Evolutionary conservation across 2,797 vertebrate species (phyloP), one percentile per base, ranked within the genome.

Genomic region (Miichthys miiuy): DNA sequence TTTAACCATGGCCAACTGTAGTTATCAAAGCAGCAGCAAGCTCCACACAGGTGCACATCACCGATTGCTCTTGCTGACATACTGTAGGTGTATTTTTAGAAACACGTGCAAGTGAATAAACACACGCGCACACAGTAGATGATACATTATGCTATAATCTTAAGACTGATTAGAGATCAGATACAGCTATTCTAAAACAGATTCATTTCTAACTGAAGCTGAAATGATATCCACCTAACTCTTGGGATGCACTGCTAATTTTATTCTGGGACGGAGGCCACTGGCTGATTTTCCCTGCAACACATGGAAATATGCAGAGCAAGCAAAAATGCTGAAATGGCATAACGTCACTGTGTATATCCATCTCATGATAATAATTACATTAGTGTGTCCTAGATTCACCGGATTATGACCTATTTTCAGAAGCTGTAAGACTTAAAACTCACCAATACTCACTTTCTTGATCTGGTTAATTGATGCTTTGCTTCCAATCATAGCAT

Each of bases 1-100:
- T 81, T 82, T 58, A 73, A 79, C 42, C 51, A 16, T 3, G 8
- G 66, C 78, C 72, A 86, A 71, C 68, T 75, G 47, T 27, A 67
- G 69, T 64, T 74, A 79, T 44, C 34, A 70, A 50, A 84, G 79
- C 61, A 75, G 47, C 58, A 23, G 56, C n/a, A 21, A 8, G 16
- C 25, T 13, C 25, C 0, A 9, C 50, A n/a, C 61, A 81, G 54
- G 18, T 80, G 42, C 27, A 54, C 30, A 46, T 64, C 51, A 56
- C 16, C 20, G 25, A 44, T 79, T 13, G n/a, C 52, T 46, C 56
- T 52, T 44, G 11, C 4, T 55, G 30, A 71, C 47, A 52, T 41
- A 44, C 44, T 27, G 58, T 5, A 58, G 65, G 3, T 61, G 7
- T 52, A 62, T 71, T 64, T 81, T 68, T 51, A 57, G 12, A 1